These are phyloP conservation scores for Vanacampus margaritifer DNA, from an alignment of 2,113 vertebrate species.

Conservation along the genomic window DNA sequence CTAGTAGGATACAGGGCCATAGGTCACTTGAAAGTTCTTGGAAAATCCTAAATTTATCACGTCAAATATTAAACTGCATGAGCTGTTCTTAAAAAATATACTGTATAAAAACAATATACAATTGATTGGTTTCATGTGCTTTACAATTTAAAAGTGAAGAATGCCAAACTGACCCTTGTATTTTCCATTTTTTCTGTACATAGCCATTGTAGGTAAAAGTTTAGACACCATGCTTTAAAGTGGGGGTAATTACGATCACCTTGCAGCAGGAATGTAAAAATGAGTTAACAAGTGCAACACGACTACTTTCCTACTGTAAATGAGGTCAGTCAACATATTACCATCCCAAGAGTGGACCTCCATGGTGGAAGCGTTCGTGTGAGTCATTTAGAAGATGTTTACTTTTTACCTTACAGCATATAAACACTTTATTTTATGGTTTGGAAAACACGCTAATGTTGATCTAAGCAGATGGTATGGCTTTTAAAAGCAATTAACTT, in stretches of 20 bases:
- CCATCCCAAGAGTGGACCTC: constrained; percentile 7
- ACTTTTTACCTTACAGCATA: neutral
- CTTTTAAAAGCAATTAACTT: neutral
- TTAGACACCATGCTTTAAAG: too few species aligned
- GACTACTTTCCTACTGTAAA: constrained; percentile 29
- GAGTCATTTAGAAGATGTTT: neutral
- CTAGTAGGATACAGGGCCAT: too few species aligned
- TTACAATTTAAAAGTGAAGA: too few species aligned
- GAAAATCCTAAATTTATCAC: too few species aligned
- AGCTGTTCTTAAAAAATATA: too few species aligned
- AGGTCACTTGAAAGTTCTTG: too few species aligned
- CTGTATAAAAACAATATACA: too few species aligned
- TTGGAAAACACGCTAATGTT: neutral
- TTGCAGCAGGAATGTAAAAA: constrained; percentile 17
- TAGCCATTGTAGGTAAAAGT: too few species aligned
- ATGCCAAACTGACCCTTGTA: too few species aligned
- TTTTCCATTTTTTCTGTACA: too few species aligned
- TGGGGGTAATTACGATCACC: neutral
- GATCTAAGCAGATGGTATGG: neutral
- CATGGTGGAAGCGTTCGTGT: neutral
- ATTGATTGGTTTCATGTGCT: too few species aligned
- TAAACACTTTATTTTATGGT: constrained; percentile 1
- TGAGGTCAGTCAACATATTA: neutral
- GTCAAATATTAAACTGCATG: too few species aligned
- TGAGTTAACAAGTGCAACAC: constrained; percentile 30